Conservation (phyloP, 2,797 vertebrate genomes). For the Danio choprae region DNA sequence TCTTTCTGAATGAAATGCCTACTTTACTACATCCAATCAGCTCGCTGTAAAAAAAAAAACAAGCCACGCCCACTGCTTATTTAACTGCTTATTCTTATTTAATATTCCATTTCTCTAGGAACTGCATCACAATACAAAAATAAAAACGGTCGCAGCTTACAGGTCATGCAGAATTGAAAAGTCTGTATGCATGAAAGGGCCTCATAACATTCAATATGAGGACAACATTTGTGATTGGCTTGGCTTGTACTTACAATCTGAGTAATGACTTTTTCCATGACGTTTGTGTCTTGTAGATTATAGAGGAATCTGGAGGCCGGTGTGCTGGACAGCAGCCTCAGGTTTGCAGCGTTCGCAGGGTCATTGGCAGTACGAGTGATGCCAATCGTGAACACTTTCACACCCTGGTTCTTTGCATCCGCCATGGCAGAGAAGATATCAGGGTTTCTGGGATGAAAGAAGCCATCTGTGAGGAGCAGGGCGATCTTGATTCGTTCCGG, state of each 20-base stretch:
- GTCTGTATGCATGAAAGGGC: too few relatives aligned
- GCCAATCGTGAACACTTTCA: constrained; percentile 87
- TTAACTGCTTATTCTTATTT: too few relatives aligned
- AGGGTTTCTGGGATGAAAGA: constrained; percentile 91
- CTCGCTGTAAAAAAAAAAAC: too few relatives aligned
- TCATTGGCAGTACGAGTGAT: constrained; percentile 87
- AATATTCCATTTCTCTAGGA: too few relatives aligned
- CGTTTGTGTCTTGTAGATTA: constrained; percentile 85
- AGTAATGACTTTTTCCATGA: constrained; percentile 81
- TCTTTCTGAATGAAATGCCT: too few relatives aligned
- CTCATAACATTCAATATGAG: neutral
- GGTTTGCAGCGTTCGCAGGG: constrained; percentile 82
- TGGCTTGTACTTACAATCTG: constrained; percentile 82
- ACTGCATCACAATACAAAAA: too few relatives aligned
- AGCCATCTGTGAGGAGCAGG: constrained; percentile 86
- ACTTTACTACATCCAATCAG: too few relatives aligned
- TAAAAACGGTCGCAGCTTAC: too few relatives aligned
- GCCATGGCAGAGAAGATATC: constrained; percentile 89
- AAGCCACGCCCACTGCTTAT: too few relatives aligned
- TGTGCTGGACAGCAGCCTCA: constrained; percentile 84
- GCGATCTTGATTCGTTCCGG: constrained; percentile 81
- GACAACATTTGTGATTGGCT: neutral
- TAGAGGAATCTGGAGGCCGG: constrained; percentile 84
- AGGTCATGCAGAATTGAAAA: too few relatives aligned
- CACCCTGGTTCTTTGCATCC: constrained; percentile 89